phyloP scores from a whole-genome alignment of 2,113 vertebrate species.

The Lepus europaeus region DNA sequence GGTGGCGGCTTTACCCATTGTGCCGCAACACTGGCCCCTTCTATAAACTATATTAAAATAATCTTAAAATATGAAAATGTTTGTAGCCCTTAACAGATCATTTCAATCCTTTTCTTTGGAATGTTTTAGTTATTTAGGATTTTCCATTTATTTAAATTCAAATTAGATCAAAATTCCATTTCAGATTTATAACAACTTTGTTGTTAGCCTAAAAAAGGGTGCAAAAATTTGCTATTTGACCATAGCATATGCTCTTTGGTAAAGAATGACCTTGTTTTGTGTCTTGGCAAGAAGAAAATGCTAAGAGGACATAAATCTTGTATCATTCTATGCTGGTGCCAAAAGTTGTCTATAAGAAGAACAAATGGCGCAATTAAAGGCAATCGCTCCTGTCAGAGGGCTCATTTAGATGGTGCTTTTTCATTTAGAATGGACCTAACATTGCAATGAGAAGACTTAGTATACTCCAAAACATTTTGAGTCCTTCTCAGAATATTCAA shows the following conservation, averaged over 20 bases:
- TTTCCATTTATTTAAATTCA: conserved; percentile 42
- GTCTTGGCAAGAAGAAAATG: conserved; percentile 46
- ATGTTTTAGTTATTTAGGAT: conserved; percentile 1
- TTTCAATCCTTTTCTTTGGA: background rate
- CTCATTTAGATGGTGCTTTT: conserved; percentile 31
- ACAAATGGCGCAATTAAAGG: conserved; percentile 58
- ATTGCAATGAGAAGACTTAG: background rate
- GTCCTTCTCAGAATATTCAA: background rate
- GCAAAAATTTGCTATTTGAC: background rate
- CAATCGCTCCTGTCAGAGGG: background rate
- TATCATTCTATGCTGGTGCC: conserved; percentile 35
- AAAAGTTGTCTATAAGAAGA: conserved; percentile 57
- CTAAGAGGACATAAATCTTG: conserved; percentile 29
- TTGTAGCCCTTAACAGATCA: background rate
- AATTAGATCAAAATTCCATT: background rate
- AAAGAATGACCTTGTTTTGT: conserved; percentile 47
- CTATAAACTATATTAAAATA: conserved; percentile 16
- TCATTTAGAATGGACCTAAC: conserved; percentile 14
- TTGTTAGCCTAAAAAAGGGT: background rate
- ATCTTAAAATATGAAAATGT: background rate
- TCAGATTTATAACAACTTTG: background rate
- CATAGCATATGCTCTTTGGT: background rate
- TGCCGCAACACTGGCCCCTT: background rate
- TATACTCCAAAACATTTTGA: background rate
- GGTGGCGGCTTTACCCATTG: too few species aligned